These are phyloP conservation scores for Rotaria magnacalcarata DNA, from an alignment of 2,888 invertebrate genomes.

Conservation along the genomic window DNA sequence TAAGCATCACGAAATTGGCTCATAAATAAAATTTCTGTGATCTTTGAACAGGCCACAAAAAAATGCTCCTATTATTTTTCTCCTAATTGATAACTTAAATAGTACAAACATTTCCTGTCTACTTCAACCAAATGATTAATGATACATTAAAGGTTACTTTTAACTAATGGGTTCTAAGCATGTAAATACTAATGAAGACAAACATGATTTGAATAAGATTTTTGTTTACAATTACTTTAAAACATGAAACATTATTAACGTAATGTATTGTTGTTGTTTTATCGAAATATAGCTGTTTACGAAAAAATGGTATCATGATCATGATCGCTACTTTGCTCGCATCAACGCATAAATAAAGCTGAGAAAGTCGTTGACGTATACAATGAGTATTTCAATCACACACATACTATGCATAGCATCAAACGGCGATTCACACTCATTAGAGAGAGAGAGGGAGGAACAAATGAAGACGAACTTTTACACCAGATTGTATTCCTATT, in stretches of 20 bases:
- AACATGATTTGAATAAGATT: no score
- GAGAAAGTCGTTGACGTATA: neutral
- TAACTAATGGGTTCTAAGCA: no score
- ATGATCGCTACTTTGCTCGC: neutral
- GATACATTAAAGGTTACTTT: no score
- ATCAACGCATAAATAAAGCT: neutral
- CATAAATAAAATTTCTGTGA: no score
- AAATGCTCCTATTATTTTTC: no score
- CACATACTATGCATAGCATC: constrained; percentile 4
- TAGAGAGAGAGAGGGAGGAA: neutral
- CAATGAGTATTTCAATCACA: constrained; percentile 21
- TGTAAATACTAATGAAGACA: no score
- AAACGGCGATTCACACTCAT: constrained; percentile 15
- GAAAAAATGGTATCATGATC: neutral
- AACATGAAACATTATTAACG: neutral
- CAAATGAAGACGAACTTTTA: neutral
- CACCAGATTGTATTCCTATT: constrained; percentile 24
- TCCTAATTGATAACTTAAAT: no score
- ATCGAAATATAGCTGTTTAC: neutral
- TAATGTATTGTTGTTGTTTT: neutral
- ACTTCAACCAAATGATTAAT: no score
- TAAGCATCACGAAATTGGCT: no score
- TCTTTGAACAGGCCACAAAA: no score
- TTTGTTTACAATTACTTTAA: neutral
- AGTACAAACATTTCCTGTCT: no score